Percentiles rank a stretch among this genome's conserved stretches.
phyloP scores from a whole-genome alignment of 2,888 invertebrate species.

The Lasioglossum leucozonium region DNA sequence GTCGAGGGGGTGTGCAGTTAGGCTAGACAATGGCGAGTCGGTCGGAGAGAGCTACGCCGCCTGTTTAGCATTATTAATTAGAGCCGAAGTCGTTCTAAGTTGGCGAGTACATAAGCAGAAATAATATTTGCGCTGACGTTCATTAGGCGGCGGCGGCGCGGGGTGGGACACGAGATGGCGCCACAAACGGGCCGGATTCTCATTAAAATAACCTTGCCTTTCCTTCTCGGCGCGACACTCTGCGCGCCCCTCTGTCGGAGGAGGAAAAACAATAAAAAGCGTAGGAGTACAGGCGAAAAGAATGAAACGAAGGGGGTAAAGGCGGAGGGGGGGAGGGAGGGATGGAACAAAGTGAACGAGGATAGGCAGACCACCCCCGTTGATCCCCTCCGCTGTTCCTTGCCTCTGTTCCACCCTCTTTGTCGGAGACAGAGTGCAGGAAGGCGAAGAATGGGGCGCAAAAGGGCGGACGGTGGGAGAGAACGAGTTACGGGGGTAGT shows the following conservation, averaged over 20 bases:
- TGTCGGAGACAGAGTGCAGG: slow-evolving; percentile 25
- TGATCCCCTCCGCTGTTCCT: slow-evolving; percentile 6
- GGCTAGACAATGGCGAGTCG: neutral
- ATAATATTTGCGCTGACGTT: slow-evolving; percentile 84
- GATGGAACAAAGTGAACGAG: slow-evolving; percentile 63
- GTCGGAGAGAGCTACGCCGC: slow-evolving; percentile 27
- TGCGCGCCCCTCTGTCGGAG: slow-evolving; percentile 4
- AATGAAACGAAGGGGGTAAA: slow-evolving; percentile 46
- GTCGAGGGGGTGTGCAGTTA: neutral
- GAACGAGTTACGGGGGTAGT: slow-evolving; percentile 72
- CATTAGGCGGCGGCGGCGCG: slow-evolving; percentile 81
- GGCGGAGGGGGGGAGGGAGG: slow-evolving; percentile 35
- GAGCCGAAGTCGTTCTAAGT: slow-evolving; percentile 83
- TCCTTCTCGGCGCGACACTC: slow-evolving; percentile 60
- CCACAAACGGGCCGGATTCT: slow-evolving; percentile 82
- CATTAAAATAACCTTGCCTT: slow-evolving; percentile 83
- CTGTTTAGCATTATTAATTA: slow-evolving; percentile 84
- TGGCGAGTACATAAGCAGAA: slow-evolving; percentile 83
- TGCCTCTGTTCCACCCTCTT: slow-evolving; percentile 43
- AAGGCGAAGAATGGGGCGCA: slow-evolving; percentile 23
- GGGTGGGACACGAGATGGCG: slow-evolving; percentile 71
- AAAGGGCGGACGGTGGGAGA: slow-evolving; percentile 44
- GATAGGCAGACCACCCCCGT: slow-evolving; percentile 29
- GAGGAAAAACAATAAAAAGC: slow-evolving; percentile 20
- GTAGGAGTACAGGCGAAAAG: slow-evolving; percentile 39